These are phyloP conservation scores for Rugalucina vietnamica DNA, from an alignment of 2,888 invertebrate genomes.

Conservation along the genomic window DNA sequence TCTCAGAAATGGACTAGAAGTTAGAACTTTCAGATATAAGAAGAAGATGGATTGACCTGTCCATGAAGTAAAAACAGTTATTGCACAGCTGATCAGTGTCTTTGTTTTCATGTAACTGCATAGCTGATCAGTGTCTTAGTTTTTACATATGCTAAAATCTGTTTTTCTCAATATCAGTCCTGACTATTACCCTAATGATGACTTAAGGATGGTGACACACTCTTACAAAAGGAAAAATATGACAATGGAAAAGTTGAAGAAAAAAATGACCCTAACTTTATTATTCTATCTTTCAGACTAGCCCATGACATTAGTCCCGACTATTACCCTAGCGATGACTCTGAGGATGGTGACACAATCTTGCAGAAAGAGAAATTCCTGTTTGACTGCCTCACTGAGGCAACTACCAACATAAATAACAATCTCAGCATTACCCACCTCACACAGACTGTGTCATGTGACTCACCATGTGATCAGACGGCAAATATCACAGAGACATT, in stretches of 20 bases:
- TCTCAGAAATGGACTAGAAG: too few relatives aligned
- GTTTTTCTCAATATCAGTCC: too few relatives aligned
- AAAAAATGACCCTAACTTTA: background rate
- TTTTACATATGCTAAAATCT: too few relatives aligned
- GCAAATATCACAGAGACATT: slow-evolving; percentile 52
- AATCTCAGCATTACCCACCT: slow-evolving; percentile 54
- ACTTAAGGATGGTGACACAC: slow-evolving; percentile 57
- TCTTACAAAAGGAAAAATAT: slow-evolving; percentile 62
- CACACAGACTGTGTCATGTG: slow-evolving; percentile 48
- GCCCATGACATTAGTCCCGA: slow-evolving; percentile 76
- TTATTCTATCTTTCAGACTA: slow-evolving; percentile 61
- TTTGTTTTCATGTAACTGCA: too few relatives aligned
- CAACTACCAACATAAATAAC: slow-evolving; percentile 50
- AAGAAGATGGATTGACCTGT: too few relatives aligned
- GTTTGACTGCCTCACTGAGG: slow-evolving; percentile 63
- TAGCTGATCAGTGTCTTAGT: too few relatives aligned
- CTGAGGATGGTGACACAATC: slow-evolving; percentile 59
- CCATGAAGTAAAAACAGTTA: too few relatives aligned
- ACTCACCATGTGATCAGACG: slow-evolving; percentile 41
- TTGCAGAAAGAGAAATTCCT: slow-evolving; percentile 64
- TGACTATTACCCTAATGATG: slow-evolving; percentile 61
- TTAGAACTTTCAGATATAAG: too few relatives aligned
- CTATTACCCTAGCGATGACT: slow-evolving; percentile 56
- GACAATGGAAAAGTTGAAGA: too few relatives aligned
- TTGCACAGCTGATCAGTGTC: too few relatives aligned